Conservation (phyloP, 2,113 vertebrate species). For the Calidris pygmaea region DNA sequence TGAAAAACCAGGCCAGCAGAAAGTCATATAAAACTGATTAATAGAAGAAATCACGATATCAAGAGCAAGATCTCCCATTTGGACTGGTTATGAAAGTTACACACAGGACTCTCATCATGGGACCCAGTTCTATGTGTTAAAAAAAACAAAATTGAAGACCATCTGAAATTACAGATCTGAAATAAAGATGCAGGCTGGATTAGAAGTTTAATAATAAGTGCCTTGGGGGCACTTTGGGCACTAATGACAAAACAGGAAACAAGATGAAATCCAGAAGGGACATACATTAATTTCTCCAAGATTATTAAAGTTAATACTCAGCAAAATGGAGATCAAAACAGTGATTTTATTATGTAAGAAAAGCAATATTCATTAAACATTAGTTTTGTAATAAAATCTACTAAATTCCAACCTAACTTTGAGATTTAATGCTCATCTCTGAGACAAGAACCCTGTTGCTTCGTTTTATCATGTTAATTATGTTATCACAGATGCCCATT, state of each 20-base stretch:
- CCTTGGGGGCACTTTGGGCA: too few species aligned
- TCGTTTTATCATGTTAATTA: neutral
- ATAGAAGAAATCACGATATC: neutral
- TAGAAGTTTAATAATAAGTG: neutral
- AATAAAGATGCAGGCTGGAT: neutral
- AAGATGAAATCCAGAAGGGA: neutral
- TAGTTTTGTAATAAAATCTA: neutral
- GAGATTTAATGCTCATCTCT: neutral
- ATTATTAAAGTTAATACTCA: neutral
- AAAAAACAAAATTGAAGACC: neutral
- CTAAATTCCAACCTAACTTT: neutral
- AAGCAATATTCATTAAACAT: neutral
- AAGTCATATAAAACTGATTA: slow-evolving; percentile 39
- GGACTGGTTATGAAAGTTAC: slow-evolving; percentile 3
- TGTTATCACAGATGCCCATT: neutral
- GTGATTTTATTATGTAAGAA: neutral
- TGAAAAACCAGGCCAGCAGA: slow-evolving; percentile 46
- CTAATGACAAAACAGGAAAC: slow-evolving; percentile 26
- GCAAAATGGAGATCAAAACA: neutral
- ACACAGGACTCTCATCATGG: neutral
- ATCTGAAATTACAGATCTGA: neutral
- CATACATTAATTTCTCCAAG: neutral
- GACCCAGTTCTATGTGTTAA: neutral
- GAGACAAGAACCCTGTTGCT: neutral
- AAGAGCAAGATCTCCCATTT: slow-evolving; percentile 7